phyloP scores from a whole-genome alignment of 2,888 invertebrate genomes.

The Anodontia alba region DNA sequence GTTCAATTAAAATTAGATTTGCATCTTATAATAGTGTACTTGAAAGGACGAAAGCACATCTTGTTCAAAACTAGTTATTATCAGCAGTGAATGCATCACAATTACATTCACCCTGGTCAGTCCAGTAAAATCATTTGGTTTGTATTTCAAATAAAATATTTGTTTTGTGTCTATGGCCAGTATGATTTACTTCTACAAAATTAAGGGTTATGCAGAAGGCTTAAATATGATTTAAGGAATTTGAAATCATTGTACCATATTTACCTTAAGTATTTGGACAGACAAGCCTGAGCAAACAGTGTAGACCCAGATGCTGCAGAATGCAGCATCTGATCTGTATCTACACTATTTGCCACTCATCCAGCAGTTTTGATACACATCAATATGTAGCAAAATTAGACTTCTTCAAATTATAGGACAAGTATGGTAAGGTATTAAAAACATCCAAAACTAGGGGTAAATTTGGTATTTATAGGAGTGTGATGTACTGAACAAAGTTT shows the following conservation, averaged over 20 bases:
- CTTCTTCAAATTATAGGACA: no score
- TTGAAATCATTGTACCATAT: not conserved
- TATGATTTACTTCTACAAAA: constrained; percentile 5
- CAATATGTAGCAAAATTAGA: no score
- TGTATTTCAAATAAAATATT: constrained; percentile 21
- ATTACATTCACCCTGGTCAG: constrained; percentile 33
- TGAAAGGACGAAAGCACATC: constrained; percentile 56
- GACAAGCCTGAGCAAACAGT: no score
- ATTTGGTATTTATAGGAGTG: no score
- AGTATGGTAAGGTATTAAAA: no score
- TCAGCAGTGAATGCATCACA: constrained; percentile 63
- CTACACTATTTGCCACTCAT: no score
- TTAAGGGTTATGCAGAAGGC: not conserved
- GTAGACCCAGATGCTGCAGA: no score
- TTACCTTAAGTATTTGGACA: no score
- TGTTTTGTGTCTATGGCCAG: not conserved
- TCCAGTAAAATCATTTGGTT: constrained; percentile 1
- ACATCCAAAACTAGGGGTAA: no score
- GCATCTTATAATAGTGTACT: constrained; percentile 49
- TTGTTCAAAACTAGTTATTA: constrained; percentile 55
- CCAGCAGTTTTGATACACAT: no score
- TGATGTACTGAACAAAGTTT: no score
- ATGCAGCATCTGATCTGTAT: no score
- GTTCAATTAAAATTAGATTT: constrained; percentile 67
- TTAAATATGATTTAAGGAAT: constrained; percentile 17